Evolutionary conservation across 2,888 invertebrate species (phyloP), one percentile per base, ranked within the genome.

Genomic region (Noctua janthina): DNA sequence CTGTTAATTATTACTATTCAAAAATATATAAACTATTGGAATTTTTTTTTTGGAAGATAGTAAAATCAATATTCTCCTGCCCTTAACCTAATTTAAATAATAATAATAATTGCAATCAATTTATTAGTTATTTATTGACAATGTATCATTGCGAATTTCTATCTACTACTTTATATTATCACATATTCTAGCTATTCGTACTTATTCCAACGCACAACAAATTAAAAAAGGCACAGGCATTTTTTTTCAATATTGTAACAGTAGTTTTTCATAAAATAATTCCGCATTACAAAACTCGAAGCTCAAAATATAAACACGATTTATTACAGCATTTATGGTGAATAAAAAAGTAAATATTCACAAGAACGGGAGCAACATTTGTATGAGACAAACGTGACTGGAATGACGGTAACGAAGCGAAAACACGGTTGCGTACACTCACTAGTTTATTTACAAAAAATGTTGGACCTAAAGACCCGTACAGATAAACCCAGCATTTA

Each of bases 311-410:
- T 87, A 86, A 88, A 90, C 87, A 83, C 79, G 81, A 89, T 86
- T 84, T 86, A 82, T 83, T 78, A 82, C 78, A 86, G 86, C 81
- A 86, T 86, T 86, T 89, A 88, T 82, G 72, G 88, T 79, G 68
- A 88, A 78, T 88, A 88, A 89, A 87, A 87, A 87, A 80, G 88
- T 81, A 89, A 88, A 89, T 89, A 88, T 84, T 84, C 84, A 78
- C 69, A 78, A 76, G 86, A 84, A 88, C 81, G 78, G 56, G 81
- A 82, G 71, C 85, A 82, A 85, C 86, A 89, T 90, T 91, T 90
- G 88, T 91, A 90, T 91, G 88, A 88, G 86, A 87, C 84, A 85
- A 75, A 92, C 92, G 91, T 91, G 91, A 91, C 90, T 84, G 43
- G 88, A 90, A 90, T 92, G 78, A 74, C 20, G 76, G 81, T 87